Evolutionary conservation across 2,113 vertebrate species (phyloP), one percentile per base, ranked within the genome.

Genomic region (Austrofundulus limnaeus): DNA sequence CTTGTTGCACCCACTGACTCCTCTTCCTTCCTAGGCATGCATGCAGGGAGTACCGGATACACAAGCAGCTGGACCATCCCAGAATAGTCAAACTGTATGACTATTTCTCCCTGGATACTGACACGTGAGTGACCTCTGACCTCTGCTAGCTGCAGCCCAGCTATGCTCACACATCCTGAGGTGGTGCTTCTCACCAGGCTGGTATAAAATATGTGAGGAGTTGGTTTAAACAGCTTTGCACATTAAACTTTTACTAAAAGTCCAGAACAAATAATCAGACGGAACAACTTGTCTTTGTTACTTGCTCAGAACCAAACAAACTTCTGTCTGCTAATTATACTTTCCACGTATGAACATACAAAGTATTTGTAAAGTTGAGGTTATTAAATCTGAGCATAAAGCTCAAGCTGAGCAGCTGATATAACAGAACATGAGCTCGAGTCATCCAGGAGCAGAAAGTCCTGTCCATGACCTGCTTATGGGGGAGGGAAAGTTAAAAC

Each of bases 1-100:
- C 6, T 37, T 17, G 25, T 43, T 38, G 19, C 15, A 21, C 66
- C 11, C 23, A 31, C 24, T 76, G 53, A 68, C 56, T 48, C 66
- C 50, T 65, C 7, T 85, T 83, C 66, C 48, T 67, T 84, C 84
- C n/a, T 85, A 99, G 97, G 85, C 97, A 99, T 85, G 97, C 97
- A 61, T 99, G 97, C 92, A 94, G 97, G 90, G 97, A 99, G 77
- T 99, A 99, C 89, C 94, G 97, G 93, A 99, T 99, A 94, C 97
- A 99, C 91, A 99, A 99, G 92, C 97, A 99, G 90, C 92, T 99
- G 92, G 96, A 99, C 92, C 97, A 99, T 88, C 97, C 97, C 84
- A 94, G 97, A 85, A 98, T 99, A 95, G 97, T 99, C 92, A 98
- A 99, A 90, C 93, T 99, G 0, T 99, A 98, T 70, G 97, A 99